A percentile compares a stretch with the other conserved stretches of the same genome.
These are phyloP conservation scores for Diarsia dahlii DNA, from an alignment of 2,888 invertebrate genomes.

Conservation along the genomic window DNA sequence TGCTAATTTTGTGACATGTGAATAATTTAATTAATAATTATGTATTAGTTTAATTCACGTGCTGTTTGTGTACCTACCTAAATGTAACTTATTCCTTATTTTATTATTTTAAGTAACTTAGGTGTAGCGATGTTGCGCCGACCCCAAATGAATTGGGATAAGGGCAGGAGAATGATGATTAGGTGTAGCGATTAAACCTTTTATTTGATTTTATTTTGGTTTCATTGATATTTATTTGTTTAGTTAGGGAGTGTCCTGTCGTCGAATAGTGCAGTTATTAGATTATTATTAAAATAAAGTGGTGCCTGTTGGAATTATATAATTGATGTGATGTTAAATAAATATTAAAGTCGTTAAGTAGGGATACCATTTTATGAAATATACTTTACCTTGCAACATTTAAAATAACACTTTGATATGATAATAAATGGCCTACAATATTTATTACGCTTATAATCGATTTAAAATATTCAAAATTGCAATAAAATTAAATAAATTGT, in stretches of 20 bases:
- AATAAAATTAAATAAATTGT: conserved; percentile 10
- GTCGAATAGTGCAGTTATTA: background rate
- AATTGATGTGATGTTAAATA: conserved; percentile 34
- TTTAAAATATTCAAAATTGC: background rate
- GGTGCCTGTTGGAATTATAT: conserved; percentile 41
- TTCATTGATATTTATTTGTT: conserved; percentile 34
- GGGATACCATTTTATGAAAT: conserved; percentile 20
- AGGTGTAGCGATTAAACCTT: conserved; percentile 62
- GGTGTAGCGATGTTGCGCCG: conserved; percentile 58
- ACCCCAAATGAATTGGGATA: too few species aligned
- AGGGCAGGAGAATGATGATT: too few species aligned
- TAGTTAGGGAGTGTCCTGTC: background rate
- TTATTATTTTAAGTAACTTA: conserved; percentile 60
- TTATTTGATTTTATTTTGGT: conserved; percentile 45
- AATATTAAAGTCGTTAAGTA: conserved; percentile 10
- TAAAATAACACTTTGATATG: background rate
- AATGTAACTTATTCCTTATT: conserved; percentile 48
- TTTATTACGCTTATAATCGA: conserved; percentile 9
- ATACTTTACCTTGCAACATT: conserved; percentile 8
- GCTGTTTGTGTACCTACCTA: conserved; percentile 49
- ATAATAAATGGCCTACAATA: conserved; percentile 1
- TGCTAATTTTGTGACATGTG: conserved; percentile 1
- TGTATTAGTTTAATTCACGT: conserved; percentile 17
- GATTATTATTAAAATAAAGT: conserved; percentile 2
- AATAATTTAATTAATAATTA: background rate